Conservation (phyloP, 2,888 invertebrate genomes). For the Amphipoea oculea region DNA sequence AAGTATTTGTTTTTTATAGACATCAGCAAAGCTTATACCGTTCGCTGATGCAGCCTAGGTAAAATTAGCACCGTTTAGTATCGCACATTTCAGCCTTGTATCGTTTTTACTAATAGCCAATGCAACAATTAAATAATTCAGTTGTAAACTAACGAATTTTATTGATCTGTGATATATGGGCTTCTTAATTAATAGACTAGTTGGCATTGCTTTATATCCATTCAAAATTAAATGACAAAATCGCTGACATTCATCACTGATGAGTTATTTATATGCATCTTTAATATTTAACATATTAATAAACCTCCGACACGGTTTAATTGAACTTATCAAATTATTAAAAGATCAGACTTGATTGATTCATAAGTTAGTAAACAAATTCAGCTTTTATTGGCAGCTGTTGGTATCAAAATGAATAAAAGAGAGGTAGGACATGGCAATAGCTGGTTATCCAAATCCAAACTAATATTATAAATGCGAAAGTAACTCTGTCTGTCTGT, state of each 20-base stretch:
- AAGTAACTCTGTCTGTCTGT: too few relatives aligned
- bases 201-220: conserved; percentile 53
- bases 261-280: conserved; percentile 42
- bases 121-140: conserved; percentile 1
- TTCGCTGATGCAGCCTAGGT: not conserved
- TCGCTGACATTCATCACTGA: conserved; percentile 38
- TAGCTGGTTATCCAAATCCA: too few relatives aligned
- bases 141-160: not conserved
- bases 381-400: not conserved
- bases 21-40: not conserved
- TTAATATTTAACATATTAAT: conserved; percentile 39
- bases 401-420: not conserved
- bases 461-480: too few relatives aligned
- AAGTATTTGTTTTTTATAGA: not conserved
- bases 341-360: conserved; percentile 12
- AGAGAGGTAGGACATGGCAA: too few relatives aligned
- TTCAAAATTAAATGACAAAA: conserved; percentile 36
- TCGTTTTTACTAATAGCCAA: not conserved
- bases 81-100: conserved; percentile 8
- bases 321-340: conserved; percentile 35
- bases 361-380: conserved; percentile 1
- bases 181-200: conserved; percentile 16
- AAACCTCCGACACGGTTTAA: conserved; percentile 26
- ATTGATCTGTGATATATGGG: conserved; percentile 40
- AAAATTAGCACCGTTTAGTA: not conserved